Base-by-base conservation (phyloP, 2,797 vertebrate species). In the Ciconia nigra region DNA sequence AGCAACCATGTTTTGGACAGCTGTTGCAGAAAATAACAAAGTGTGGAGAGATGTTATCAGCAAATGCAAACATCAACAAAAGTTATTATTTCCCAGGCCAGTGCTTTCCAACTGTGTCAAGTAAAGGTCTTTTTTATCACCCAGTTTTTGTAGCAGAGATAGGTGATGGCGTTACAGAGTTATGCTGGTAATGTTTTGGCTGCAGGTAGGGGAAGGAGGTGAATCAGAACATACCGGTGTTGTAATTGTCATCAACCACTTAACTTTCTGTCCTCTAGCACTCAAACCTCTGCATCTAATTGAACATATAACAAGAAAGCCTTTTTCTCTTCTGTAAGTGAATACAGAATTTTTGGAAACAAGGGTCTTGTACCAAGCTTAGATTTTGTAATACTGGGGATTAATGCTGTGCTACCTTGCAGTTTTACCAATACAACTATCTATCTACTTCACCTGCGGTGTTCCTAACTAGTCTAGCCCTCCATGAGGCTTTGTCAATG, bases 11-110 rank as follows among this genome's bases (percentile, higher is more conserved):
- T 71, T 95, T 83, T 42, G 51, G 70, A 95, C 67, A 80, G 73
- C 94, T 96, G 70, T 61, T 94, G 63, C 51, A 96, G 82, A 83
- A 96, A 96, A 96, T 81, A 82, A 87, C 58, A 13, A 95, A 96
- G 84, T 44, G 51, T 47, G 58, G 72, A 85, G 65, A 63, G 80
- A 86, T 76, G 37, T 37, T 93, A 87, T 89, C 63, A 78, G 58
- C 46, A 87, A 96, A 91, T 16, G 41, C 93, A 98, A 95, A 94
- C 55, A 89, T 76, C 91, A 96, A 66, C 74, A 61, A 62, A 82
- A 51, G 63, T 83, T 78, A 76, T 70, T 93, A 31, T 71, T 91
- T 91, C 42, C 28, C 25, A 81, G 66, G 55, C 11, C 86, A 84
- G 55, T 62, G 51, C 9, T 81, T 81, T 89, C 65, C 58, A 93